A percentile compares a stretch with the other conserved stretches of the same genome.
These are phyloP conservation scores for Elgaria multicarinata DNA, from an alignment of 2,113 vertebrate genomes.

Conservation along the genomic window DNA sequence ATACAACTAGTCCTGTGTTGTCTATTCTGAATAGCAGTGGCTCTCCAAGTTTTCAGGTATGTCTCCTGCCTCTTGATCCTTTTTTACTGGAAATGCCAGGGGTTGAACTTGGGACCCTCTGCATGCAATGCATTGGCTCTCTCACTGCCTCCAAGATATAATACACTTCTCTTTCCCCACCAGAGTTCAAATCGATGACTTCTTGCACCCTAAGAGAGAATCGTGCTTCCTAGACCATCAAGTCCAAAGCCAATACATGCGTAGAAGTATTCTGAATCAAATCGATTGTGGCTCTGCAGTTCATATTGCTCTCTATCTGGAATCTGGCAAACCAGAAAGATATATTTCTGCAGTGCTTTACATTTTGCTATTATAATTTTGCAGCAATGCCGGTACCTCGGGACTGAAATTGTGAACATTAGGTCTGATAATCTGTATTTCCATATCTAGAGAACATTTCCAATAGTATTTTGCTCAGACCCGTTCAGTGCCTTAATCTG, in stretches of 20 bases:
- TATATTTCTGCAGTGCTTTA: not conserved
- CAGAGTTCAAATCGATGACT: not conserved
- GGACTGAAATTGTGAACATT: constrained; percentile 5
- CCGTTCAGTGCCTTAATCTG: constrained; percentile 20
- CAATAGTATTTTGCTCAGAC: constrained; percentile 11
- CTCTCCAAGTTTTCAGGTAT: no score
- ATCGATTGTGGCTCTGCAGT: not conserved
- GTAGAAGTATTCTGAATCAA: not conserved
- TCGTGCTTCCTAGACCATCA: no score
- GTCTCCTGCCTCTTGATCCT: no score
- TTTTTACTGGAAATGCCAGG: not conserved
- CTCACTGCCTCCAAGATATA: not conserved
- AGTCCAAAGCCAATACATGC: not conserved
- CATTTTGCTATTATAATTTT: not conserved
- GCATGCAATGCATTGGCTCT: not conserved
- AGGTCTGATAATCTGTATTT: constrained; percentile 13
- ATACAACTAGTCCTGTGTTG: no score
- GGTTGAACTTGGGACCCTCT: not conserved
- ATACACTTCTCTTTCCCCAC: not conserved
- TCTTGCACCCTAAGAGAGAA: not conserved
- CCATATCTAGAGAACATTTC: constrained; percentile 13
- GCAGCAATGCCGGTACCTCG: not conserved
- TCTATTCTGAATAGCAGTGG: no score
- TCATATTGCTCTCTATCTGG: not conserved
- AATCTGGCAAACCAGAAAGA: not conserved